These are phyloP conservation scores for Xylocampa areola DNA, from an alignment of 2,888 invertebrate species.

Conservation along the genomic window DNA sequence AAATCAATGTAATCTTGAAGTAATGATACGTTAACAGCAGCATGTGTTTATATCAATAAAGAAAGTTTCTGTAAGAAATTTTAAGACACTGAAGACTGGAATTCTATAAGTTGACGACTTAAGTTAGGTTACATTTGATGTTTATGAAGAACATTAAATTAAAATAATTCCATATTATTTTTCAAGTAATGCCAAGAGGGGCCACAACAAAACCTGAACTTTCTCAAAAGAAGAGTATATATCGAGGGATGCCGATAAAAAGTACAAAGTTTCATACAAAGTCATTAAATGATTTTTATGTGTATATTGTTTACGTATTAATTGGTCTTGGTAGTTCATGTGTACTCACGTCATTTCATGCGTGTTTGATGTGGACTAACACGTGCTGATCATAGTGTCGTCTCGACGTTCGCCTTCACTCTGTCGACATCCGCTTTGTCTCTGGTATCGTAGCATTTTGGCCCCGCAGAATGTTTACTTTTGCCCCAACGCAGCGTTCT, in stretches of 20 bases:
- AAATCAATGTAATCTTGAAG: not conserved
- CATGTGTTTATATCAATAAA: not conserved
- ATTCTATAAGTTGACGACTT: not conserved
- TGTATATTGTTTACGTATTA: conserved; percentile 75
- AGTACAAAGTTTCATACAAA: conserved; percentile 74
- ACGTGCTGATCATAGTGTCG: conserved; percentile 73
- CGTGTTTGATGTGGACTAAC: conserved; percentile 86
- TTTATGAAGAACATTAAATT: conserved; percentile 47
- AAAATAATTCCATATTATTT: conserved; percentile 76
- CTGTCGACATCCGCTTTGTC: conserved; percentile 83
- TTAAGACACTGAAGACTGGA: not conserved
- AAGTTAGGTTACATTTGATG: conserved; percentile 9
- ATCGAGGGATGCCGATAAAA: conserved; percentile 73
- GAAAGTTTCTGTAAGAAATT: conserved; percentile 11
- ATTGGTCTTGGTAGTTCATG: conserved; percentile 86
- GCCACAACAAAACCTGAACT: conserved; percentile 82
- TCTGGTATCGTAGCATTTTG: conserved; percentile 84
- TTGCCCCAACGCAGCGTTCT: conserved; percentile 79
- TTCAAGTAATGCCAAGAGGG: conserved; percentile 87
- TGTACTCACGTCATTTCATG: conserved; percentile 82
- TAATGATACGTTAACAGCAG: not conserved
- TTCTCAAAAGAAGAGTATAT: conserved; percentile 71
- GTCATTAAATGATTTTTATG: conserved; percentile 73
- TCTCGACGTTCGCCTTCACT: conserved; percentile 74
- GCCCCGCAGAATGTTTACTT: conserved; percentile 81